Conservation (phyloP, 2,797 vertebrate species). For the Schizopygopsis pylzovi region DNA sequence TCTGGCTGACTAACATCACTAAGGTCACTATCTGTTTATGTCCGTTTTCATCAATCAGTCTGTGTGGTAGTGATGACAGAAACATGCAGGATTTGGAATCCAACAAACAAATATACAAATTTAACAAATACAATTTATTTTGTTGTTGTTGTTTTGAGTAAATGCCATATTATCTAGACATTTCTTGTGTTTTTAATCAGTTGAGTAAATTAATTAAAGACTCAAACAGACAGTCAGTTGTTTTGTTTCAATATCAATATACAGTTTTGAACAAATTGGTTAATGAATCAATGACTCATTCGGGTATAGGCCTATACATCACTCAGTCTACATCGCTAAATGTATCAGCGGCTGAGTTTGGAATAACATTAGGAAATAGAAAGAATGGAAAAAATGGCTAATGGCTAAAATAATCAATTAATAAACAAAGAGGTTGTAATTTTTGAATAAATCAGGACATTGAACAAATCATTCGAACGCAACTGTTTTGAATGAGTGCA, state of each 20-base stretch:
- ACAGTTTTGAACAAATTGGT: not conserved
- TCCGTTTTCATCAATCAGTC: conserved; percentile 12
- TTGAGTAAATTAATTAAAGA: not conserved
- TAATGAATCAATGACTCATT: not conserved
- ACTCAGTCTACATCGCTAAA: not conserved
- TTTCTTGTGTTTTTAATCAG: not conserved
- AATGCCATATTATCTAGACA: not conserved
- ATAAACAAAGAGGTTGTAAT: not conserved
- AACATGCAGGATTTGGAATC: conserved; percentile 1
- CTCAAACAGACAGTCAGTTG: not conserved
- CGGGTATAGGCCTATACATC: not conserved
- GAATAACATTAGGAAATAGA: not conserved
- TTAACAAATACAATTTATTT: not conserved
- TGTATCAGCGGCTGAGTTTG: not conserved
- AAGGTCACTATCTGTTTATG: conserved; percentile 2
- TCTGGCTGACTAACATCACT: not conserved
- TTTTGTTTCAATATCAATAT: too few species aligned
- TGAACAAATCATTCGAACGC: not conserved
- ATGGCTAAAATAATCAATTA: too few species aligned
- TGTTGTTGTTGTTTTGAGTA: not conserved
- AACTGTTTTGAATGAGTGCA: too few species aligned
- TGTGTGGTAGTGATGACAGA: not conserved
- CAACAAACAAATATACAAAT: not conserved
- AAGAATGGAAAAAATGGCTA: not conserved
- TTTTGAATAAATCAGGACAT: not conserved